Base-by-base conservation (phyloP, 2,797 vertebrate species). In the Chloroceryle inda region DNA sequence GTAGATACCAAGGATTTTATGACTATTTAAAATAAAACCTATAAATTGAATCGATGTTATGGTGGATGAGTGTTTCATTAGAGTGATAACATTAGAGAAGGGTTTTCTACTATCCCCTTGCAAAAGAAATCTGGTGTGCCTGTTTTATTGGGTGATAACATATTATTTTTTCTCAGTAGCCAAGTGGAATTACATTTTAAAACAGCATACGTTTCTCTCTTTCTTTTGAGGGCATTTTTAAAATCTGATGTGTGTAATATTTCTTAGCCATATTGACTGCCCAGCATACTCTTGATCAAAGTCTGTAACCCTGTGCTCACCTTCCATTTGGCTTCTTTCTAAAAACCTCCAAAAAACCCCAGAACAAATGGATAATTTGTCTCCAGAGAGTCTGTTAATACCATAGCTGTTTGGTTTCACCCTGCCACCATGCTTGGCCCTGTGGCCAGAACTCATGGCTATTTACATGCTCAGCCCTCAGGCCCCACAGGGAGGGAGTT, bases 201-300 rank as follows among this genome's bases (percentile, higher is more conserved):
- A 88, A 45, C 5, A 29, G 13, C 0, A 0, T 52, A 10, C 59
- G 9, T 71, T 87, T 66, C 47, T 56, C 37, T 66, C 20, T 49
- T 38, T 77, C 33, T 77, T 35, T 79, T 38, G 29, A 80, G n/a
- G 58, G 8, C 11, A 31, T 62, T 85, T 87, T 67, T 50, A 42
- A 85, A 84, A 47, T 81, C 61, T 66, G 24, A 40, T 56, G 9
- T 50, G 38, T 37, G 38, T 38, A 42, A 10, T 88, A 56, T 64
- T 83, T 86, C 64, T 91, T 88, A 24, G 15, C 21, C 1, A 0
- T 53, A 45, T 73, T 85, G 58, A 56, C 53, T 61, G 27, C 49
- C 33, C 22, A 56, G 11, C 45, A 17, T 35, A 59, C 35, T 71
- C 35, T 50, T 67, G 26, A 59, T 26, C 40, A 33, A 52, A 47